A percentile compares a stretch with the other conserved stretches of the same genome.
phyloP scores from a whole-genome alignment of 2,888 invertebrate species.

The Folsomia manolachei region DNA sequence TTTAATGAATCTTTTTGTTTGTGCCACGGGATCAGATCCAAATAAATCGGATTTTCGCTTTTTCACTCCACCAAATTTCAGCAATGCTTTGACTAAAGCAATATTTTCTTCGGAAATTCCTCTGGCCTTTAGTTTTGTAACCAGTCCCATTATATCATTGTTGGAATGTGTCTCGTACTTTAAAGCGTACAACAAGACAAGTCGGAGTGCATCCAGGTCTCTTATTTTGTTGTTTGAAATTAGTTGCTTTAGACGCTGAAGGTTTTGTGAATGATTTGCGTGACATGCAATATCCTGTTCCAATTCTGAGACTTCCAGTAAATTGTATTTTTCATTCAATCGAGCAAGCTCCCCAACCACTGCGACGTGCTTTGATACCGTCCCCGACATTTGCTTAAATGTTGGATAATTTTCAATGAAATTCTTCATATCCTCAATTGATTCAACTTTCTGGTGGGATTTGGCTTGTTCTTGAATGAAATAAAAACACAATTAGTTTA shows the following conservation, averaged over 20 bases:
- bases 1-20: conserved; percentile 53
- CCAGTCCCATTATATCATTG: conserved; percentile 74
- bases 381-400: conserved; percentile 77
- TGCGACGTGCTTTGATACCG: conserved; percentile 95
- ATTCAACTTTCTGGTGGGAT: conserved; percentile 94
- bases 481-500: no score
- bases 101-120: conserved; percentile 64
- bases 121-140: conserved; percentile 69
- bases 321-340: conserved; percentile 69
- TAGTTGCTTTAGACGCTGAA: conserved; percentile 73
- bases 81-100: conserved; percentile 46
- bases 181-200: conserved; percentile 89
- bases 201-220: conserved; percentile 75
- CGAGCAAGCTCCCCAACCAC: conserved; percentile 92
- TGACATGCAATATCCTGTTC: conserved; percentile 88
- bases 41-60: conserved; percentile 49
- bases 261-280: conserved; percentile 59
- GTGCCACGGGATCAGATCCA: conserved; percentile 48
- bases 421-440: conserved; percentile 89
- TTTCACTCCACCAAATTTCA: conserved; percentile 48
- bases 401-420: conserved; percentile 98
- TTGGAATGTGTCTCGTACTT: conserved; percentile 87
- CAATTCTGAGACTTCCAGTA: conserved; percentile 87
- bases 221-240: conserved; percentile 67
- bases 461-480: conserved; percentile 91